These are phyloP conservation scores for Homarus americanus DNA, from an alignment of 1,140 invertebrate species.

Conservation along the genomic window DNA sequence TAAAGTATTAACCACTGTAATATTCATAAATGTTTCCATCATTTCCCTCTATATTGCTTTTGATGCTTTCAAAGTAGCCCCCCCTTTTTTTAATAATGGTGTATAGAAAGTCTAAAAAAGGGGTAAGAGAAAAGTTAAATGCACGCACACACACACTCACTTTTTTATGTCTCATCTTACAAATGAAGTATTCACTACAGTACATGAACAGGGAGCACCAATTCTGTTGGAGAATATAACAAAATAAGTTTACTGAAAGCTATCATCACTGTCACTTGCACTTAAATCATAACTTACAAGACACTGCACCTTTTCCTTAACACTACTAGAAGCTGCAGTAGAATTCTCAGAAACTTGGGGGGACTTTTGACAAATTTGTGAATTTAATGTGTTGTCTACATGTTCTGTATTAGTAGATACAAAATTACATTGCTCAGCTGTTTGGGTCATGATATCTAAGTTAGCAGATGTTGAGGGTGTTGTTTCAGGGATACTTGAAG, in stretches of 20 bases:
- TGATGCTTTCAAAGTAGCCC: too few relatives aligned
- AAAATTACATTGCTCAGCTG: not conserved
- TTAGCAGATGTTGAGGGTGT: not conserved
- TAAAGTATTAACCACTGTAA: too few relatives aligned
- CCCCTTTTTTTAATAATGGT: too few relatives aligned
- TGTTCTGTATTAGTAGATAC: not conserved
- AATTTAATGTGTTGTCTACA: not conserved
- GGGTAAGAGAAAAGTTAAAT: too few relatives aligned
- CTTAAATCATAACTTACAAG: conserved; percentile 52
- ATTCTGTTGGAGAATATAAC: not conserved
- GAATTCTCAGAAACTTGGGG: not conserved
- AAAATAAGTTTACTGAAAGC: not conserved
- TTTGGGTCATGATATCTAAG: not conserved
- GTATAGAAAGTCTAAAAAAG: too few relatives aligned
- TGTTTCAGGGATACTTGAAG: not conserved
- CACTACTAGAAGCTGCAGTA: not conserved
- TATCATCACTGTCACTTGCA: conserved; percentile 57
- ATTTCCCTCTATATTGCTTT: too few relatives aligned
- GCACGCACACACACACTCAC: too few relatives aligned
- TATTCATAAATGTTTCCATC: too few relatives aligned
- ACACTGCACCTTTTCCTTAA: not conserved
- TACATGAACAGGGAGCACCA: not conserved
- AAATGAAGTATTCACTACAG: too few relatives aligned
- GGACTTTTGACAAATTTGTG: not conserved
- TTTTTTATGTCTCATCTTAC: too few relatives aligned